Base-by-base conservation (phyloP, 2,797 vertebrate species). In the Urosaurus nigricauda region DNA sequence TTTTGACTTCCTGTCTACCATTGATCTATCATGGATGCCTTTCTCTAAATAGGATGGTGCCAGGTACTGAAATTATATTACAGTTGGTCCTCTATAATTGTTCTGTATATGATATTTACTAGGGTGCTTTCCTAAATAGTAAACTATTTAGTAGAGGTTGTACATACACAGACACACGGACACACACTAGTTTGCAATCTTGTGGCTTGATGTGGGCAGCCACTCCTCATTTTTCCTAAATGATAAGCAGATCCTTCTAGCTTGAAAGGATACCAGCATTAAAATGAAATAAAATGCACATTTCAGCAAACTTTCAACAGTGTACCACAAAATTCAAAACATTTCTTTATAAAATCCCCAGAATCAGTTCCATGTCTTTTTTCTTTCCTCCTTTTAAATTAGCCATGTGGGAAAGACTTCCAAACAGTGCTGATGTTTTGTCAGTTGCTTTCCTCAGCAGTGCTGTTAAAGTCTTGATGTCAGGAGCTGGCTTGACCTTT, bases 351-450 rank as follows among this genome's bases (percentile, higher is more conserved):
- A 19, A n/a, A 80, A 53, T 35, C 35, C 68, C 47, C 80, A 85
- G 77, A 58, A 14, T 87, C n/a, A 37, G 37, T 89, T 82, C 91
- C 84, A 26, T 75, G 73, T 26, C 21, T 82, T 68, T 63, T 79
- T 60, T 83, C 65, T 7, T 79, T 60, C 84, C 87, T 90, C 85
- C 47, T 87, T 91, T 70, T 90, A 87, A 92, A 91, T 85, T 79
- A 93, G 78, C 51, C 83, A 85, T 92, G 85, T 92, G 90, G 91
- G 94, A 96, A 94, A 89, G 94, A 90, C 81, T 91, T 93, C 90
- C 91, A 94, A 85, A 12, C 92, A 77, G 90, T 89, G 90, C 88
- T 90, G 88, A 89, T 93, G 78, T 92, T 92, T 90, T 85, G 84
- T 93, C 88, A 94, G 17, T 93, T 92, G 68, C 73, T 71, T 90